Conservation (phyloP, 1,140 invertebrate species). For the Ceratina japonica region DNA sequence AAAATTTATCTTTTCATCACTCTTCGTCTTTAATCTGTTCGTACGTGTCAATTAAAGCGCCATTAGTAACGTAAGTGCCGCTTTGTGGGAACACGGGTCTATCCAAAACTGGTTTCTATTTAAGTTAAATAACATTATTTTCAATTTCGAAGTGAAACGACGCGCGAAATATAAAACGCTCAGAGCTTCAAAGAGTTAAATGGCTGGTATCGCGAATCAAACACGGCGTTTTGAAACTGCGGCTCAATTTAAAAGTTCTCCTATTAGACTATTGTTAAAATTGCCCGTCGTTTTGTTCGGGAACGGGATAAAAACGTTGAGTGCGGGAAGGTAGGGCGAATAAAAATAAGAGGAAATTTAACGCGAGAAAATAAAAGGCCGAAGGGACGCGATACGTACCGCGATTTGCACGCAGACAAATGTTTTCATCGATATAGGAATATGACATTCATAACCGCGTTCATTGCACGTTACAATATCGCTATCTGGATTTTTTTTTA, state of each 20-base stretch:
- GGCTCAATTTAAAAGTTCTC: background rate
- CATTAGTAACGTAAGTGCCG: too few relatives aligned
- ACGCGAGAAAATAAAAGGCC: background rate
- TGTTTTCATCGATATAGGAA: conserved; percentile 2
- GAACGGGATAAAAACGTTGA: background rate
- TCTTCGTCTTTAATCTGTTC: too few relatives aligned
- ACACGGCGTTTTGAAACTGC: background rate
- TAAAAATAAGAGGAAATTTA: background rate
- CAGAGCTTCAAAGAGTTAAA: background rate
- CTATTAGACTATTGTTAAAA: background rate
- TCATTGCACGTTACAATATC: conserved; percentile 20
- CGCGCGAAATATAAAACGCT: background rate
- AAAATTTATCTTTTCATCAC: too few relatives aligned
- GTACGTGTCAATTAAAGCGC: too few relatives aligned
- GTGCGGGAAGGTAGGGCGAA: too few relatives aligned
- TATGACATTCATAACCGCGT: conserved; percentile 15
- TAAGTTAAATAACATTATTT: background rate
- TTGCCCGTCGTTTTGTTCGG: background rate
- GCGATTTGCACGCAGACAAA: background rate
- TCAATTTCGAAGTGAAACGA: background rate
- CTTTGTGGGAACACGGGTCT: too few relatives aligned
- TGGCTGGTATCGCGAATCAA: background rate
- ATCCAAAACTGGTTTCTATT: too few relatives aligned
- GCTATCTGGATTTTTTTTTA: background rate
- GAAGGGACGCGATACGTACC: background rate